These are phyloP conservation scores for Corythoichthys haematopterus DNA, from an alignment of 2,113 vertebrate species.

Conservation along the genomic window DNA sequence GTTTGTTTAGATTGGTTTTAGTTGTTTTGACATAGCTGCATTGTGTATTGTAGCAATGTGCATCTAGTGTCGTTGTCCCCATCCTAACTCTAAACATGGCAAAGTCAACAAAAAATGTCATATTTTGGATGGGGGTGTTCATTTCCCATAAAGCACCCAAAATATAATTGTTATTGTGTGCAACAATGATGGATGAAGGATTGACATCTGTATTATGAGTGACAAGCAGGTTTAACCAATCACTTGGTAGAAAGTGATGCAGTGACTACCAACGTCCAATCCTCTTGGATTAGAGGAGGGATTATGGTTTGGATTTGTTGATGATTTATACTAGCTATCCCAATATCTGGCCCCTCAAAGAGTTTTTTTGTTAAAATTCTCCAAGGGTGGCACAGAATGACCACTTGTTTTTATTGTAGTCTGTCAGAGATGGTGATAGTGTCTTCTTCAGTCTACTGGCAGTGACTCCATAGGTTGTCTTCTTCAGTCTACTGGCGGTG, in stretches of 20 bases:
- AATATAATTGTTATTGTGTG: constrained; percentile 31
- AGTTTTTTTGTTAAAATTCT: background rate
- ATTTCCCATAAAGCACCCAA: background rate
- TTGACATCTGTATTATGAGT: constrained; percentile 68
- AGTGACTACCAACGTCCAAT: constrained; percentile 63
- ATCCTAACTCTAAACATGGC: background rate
- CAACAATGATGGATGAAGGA: constrained; percentile 53
- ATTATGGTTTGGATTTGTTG: constrained; percentile 65
- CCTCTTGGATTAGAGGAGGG: constrained; percentile 70
- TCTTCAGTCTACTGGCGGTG: no score
- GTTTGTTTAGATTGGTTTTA: background rate
- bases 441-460: no score
- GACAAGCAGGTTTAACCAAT: constrained; percentile 68
- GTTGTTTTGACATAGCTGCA: background rate
- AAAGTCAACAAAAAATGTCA: background rate
- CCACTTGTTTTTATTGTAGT: background rate
- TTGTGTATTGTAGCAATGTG: background rate
- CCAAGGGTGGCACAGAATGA: no score
- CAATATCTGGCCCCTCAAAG: constrained; percentile 39
- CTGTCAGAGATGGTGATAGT: no score
- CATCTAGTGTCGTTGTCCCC: no score
- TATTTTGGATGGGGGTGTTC: background rate
- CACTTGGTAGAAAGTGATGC: constrained; percentile 44
- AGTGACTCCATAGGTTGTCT: no score
- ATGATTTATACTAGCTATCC: constrained; percentile 40